Evolutionary conservation across 2,888 invertebrate genomes (phyloP).

Genomic region (Antitype chi): DNA sequence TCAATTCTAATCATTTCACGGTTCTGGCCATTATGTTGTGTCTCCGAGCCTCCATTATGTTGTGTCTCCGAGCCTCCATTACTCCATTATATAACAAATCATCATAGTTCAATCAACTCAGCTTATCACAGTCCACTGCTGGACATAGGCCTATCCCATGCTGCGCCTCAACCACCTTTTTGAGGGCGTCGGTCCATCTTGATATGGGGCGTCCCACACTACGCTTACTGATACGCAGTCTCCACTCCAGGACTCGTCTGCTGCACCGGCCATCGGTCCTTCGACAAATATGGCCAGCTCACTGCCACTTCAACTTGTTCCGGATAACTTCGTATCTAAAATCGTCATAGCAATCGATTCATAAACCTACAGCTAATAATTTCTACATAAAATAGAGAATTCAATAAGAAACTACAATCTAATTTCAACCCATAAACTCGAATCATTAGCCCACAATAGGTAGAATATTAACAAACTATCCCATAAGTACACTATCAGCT

Average conservation of each 20-base stretch:
- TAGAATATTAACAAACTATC: neutral
- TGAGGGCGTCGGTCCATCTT: too few relatives aligned
- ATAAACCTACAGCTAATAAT: neutral
- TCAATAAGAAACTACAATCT: too few relatives aligned
- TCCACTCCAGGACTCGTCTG: too few relatives aligned
- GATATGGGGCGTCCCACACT: too few relatives aligned
- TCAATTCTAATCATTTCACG: neutral
- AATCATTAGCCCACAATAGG: neutral
- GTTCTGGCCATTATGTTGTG: neutral
- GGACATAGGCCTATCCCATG: too few relatives aligned
- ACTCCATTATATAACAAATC: neutral
- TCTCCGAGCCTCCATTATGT: neutral
- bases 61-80: neutral
- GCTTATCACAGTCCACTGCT: too few relatives aligned
- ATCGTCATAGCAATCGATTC: neutral
- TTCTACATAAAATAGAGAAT: neutral
- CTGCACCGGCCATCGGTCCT: too few relatives aligned
- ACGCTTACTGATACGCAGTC: too few relatives aligned
- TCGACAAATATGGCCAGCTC: too few relatives aligned
- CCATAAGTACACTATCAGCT: neutral
- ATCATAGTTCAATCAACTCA: too few relatives aligned
- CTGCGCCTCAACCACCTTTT: too few relatives aligned
- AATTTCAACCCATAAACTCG: neutral
- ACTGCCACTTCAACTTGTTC: too few relatives aligned
- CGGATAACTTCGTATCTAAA: neutral